A percentile compares a stretch with the other conserved stretches of the same genome.
Evolutionary conservation across 2,888 invertebrate genomes (phyloP).

Genomic region (Epistrophe grossulariae): DNA sequence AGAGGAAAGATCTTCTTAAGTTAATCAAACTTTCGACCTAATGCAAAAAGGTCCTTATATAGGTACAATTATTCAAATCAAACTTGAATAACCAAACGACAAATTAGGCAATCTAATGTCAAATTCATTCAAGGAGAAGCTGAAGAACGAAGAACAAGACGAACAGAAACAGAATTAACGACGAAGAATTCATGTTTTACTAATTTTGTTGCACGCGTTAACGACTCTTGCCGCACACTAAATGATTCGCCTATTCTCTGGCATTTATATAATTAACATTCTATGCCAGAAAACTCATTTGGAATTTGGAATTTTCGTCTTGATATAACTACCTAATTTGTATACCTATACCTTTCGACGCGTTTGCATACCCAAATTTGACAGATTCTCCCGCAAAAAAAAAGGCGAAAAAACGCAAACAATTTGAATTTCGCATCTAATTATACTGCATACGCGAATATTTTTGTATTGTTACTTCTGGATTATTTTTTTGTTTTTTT

Average conservation of each 20-base stretch:
- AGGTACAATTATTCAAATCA: slow-evolving; percentile 38
- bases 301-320: slow-evolving; percentile 72
- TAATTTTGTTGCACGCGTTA: slow-evolving; percentile 64
- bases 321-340: slow-evolving; percentile 17
- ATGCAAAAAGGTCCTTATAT: slow-evolving; percentile 16
- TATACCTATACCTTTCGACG: slow-evolving; percentile 41
- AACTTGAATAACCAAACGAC: slow-evolving; percentile 24
- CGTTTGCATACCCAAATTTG: slow-evolving; percentile 66
- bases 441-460: slow-evolving; percentile 61
- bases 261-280: slow-evolving; percentile 65
- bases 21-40: slow-evolving; percentile 16
- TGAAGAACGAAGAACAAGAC: not conserved
- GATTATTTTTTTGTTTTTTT: slow-evolving; percentile 13
- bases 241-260: slow-evolving; percentile 36
- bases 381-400: slow-evolving; percentile 39
- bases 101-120: slow-evolving; percentile 52
- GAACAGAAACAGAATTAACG: not conserved
- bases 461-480: slow-evolving; percentile 11
- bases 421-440: slow-evolving; percentile 70
- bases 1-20: not conserved
- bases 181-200: slow-evolving; percentile 62
- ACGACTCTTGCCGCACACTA: slow-evolving; percentile 5
- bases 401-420: slow-evolving; percentile 26
- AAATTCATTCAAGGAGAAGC: slow-evolving; percentile 26
- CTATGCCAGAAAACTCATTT: slow-evolving; percentile 42